Percentiles rank a stretch among this genome's conserved stretches.
Conservation (phyloP, 2,888 invertebrate species). For the Trilocha varians region DNA sequence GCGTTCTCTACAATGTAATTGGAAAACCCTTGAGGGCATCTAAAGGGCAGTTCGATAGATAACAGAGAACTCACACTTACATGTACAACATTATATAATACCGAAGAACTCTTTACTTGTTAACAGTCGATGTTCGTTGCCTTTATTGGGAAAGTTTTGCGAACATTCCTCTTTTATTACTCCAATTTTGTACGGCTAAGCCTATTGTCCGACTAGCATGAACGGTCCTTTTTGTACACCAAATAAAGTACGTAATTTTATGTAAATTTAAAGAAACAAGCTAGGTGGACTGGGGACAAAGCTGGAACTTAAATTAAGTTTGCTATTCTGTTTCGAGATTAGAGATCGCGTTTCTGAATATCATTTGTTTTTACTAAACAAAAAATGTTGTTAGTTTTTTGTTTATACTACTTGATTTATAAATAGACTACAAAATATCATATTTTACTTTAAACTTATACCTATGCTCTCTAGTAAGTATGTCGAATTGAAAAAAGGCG, state of each 20-base stretch:
- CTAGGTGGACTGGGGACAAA: neutral
- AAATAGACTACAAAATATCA: too few species aligned
- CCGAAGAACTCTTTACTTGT: conserved; percentile 63
- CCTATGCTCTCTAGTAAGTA: too few species aligned
- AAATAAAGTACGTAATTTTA: conserved; percentile 4
- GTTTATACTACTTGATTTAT: too few species aligned
- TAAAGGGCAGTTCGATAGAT: neutral
- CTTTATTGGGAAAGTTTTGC: conserved; percentile 72
- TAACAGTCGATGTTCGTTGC: conserved; percentile 71
- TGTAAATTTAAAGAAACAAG: neutral
- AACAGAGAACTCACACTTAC: conserved; percentile 2
- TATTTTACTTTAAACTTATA: too few species aligned
- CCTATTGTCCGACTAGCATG: conserved; percentile 42
- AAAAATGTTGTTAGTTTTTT: too few species aligned
- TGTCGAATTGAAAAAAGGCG: too few species aligned
- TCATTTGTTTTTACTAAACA: neutral
- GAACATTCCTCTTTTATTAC: conserved; percentile 73
- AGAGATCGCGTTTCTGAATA: neutral
- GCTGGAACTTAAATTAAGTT: neutral
- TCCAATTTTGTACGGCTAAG: conserved; percentile 70
- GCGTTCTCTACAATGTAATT: conserved; percentile 17
- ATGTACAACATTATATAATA: conserved; percentile 2
- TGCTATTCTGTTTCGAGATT: neutral
- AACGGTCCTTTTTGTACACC: conserved; percentile 11
- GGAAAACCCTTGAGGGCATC: neutral